These are phyloP conservation scores for Sphaeramia orbicularis DNA, from an alignment of 2,797 vertebrate genomes.

Conservation along the genomic window DNA sequence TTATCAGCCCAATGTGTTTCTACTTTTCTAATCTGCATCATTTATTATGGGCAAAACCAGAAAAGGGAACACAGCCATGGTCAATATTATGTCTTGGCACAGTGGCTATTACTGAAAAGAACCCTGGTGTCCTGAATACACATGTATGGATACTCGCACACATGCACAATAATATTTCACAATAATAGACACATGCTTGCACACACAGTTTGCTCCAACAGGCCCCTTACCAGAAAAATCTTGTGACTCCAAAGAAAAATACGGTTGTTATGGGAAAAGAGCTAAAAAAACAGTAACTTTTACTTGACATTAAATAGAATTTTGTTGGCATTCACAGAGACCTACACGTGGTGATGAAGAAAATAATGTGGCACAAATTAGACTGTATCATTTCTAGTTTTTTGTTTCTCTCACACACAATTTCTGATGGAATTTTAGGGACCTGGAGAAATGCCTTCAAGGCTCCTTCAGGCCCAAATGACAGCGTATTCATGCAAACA, in stretches of 20 bases:
- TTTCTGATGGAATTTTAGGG: slow-evolving; percentile 42
- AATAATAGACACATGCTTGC: slow-evolving; percentile 59
- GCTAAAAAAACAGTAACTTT: slow-evolving; percentile 50
- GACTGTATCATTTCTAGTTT: slow-evolving; percentile 35
- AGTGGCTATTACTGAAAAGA: slow-evolving; percentile 76
- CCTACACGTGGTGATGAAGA: slow-evolving; percentile 53
- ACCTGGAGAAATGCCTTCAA: slow-evolving; percentile 51
- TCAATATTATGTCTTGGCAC: slow-evolving; percentile 87
- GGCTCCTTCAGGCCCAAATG: slow-evolving; percentile 56
- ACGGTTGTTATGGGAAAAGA: slow-evolving; percentile 60
- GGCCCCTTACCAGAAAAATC: slow-evolving; percentile 59
- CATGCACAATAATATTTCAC: slow-evolving; percentile 62
- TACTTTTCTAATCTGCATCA: slow-evolving; percentile 87
- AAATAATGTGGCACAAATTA: slow-evolving; percentile 49
- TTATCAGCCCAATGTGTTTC: slow-evolving; percentile 86
- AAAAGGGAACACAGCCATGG: slow-evolving; percentile 81
- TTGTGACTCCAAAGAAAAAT: slow-evolving; percentile 60
- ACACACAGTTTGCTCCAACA: slow-evolving; percentile 56
- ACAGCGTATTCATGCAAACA: slow-evolving; percentile 36
- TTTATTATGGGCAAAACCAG: slow-evolving; percentile 84
- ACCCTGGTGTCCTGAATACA: slow-evolving; percentile 71
- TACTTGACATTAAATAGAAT: slow-evolving; percentile 62
- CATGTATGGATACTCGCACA: slow-evolving; percentile 59
- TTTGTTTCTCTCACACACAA: slow-evolving; percentile 19
- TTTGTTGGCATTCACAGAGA: slow-evolving; percentile 40